Conservation (phyloP, 2,797 vertebrate species). For the Coluber constrictor region DNA sequence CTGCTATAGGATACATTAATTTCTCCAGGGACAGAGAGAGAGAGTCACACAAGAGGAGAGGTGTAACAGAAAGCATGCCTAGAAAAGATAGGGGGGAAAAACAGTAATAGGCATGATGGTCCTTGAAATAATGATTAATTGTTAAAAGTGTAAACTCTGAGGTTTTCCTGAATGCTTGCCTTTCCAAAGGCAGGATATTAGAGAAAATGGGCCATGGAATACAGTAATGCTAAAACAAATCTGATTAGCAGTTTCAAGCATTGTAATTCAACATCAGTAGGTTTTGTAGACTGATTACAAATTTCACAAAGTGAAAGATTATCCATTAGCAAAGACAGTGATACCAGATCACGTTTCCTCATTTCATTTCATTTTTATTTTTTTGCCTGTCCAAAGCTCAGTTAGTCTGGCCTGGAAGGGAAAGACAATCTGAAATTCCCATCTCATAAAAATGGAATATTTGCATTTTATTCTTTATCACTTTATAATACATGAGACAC, state of each 20-base stretch:
- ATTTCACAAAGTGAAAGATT: neutral
- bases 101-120: neutral
- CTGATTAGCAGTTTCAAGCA: neutral
- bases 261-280: neutral
- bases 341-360: neutral
- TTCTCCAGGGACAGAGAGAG: neutral
- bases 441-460: neutral
- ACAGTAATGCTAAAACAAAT: neutral
- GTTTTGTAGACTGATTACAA: neutral
- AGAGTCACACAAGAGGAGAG: neutral
- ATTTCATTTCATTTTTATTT: neutral
- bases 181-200: neutral
- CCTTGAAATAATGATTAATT: neutral
- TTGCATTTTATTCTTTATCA: neutral
- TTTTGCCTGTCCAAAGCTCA: neutral
- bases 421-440: neutral
- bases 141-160: neutral
- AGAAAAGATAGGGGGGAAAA: neutral
- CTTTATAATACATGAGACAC: neutral
- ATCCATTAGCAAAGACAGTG: neutral
- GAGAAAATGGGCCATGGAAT: neutral
- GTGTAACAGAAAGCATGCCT: neutral
- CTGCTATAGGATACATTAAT: neutral
- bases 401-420: neutral
- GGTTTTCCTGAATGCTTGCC: neutral